These are phyloP conservation scores for Leptoclinus maculatus DNA, from an alignment of 2,797 vertebrate genomes.

Conservation along the genomic window DNA sequence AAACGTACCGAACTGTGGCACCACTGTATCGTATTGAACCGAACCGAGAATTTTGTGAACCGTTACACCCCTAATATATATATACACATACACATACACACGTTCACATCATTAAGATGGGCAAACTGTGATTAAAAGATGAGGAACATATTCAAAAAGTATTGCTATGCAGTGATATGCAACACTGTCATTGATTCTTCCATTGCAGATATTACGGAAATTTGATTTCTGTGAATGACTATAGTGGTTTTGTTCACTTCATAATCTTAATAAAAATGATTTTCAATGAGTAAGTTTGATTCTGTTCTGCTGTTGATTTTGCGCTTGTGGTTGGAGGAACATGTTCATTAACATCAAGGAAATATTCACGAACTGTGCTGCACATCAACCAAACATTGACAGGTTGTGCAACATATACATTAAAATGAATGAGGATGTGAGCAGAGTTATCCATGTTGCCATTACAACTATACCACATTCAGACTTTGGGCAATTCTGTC, in stretches of 20 bases:
- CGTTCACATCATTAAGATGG: background rate
- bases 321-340: background rate
- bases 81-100: too few relatives aligned
- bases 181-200: background rate
- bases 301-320: background rate
- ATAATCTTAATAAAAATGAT: background rate
- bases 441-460: slow-evolving; percentile 7
- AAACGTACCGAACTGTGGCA: too few relatives aligned
- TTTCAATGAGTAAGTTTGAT: background rate
- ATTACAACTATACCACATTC: background rate
- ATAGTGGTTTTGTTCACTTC: background rate
- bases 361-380: too few relatives aligned
- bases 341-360: too few relatives aligned
- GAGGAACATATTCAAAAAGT: too few relatives aligned
- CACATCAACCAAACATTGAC: too few relatives aligned
- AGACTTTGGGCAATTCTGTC: slow-evolving; percentile 8
- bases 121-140: background rate
- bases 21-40: too few relatives aligned
- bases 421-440: background rate
- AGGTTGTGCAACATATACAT: too few relatives aligned
- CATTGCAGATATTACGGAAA: background rate
- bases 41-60: too few relatives aligned
- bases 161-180: background rate
- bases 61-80: too few relatives aligned
- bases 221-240: background rate